Base-by-base conservation (phyloP, 2,888 invertebrate species). In the Cryptocheilus praepositus region DNA sequence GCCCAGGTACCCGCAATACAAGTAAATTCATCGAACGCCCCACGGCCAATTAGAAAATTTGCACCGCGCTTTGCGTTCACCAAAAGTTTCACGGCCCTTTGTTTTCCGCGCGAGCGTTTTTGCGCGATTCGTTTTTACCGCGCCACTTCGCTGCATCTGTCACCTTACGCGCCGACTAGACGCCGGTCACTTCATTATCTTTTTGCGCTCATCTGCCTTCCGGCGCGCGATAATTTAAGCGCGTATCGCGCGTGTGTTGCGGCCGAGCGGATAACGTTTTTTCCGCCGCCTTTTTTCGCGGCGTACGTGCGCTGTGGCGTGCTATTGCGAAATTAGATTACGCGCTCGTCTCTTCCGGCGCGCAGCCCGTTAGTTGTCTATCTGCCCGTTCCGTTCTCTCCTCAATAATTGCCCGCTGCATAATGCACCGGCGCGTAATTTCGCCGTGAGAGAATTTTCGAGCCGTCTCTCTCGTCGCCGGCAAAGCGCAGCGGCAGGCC, bases 381-480 rank as follows among this genome's bases (percentile, higher is more conserved):
- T 54, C 36, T 7, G 16, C 53, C 36, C 7, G 13, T 36, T 5
- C 7, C 36, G 11, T 36, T 36, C 36, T 11, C 36, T 36, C 13
- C 36, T 36, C 36, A 7, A 36, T 36, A 36, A 36, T 36, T 36
- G 36, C 36, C 11, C 36, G n/a, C 28, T n/a, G 36, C 28, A 18
- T 36, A 54, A 54, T 54, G 36, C 18, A 28, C 54, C 16, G 22
- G 22, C 22, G 36, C 18, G 28, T 54, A 54, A 54, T 54, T 54
- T 54, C 16, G 16, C 16, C 16, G 18, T 36, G 36, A 36, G 36
- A 36, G 36, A 36, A 36, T 36, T 36, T 11, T 36, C 36, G 11
- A 11, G 4, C 13, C 36, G 13, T 36, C 36, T 36, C 36, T 36
- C 36, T 7, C 36, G 8, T 11, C 11, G 36, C 36, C 8, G 36